phyloP scores from a whole-genome alignment of 2,888 invertebrate genomes.

The Lacanobia wlatinum region DNA sequence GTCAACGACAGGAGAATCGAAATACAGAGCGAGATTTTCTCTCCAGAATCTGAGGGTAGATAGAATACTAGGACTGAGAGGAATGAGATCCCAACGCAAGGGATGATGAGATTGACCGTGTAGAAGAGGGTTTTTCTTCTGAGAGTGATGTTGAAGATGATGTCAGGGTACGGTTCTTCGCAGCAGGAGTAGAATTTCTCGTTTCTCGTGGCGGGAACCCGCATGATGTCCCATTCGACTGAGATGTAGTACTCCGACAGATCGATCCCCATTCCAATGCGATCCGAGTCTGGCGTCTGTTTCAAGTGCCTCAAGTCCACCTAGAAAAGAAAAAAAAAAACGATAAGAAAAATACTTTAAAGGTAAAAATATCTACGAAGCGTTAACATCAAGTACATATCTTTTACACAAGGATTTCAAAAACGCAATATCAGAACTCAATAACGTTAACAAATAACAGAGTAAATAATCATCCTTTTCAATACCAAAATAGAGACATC shows the following conservation, averaged over 20 bases:
- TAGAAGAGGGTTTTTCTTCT: conserved; percentile 99
- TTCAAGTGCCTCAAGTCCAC: conserved; percentile 97
- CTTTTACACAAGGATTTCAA: not conserved
- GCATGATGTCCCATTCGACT: conserved; percentile 99
- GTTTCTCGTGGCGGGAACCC: conserved; percentile 96
- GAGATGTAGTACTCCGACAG: conserved; percentile 98
- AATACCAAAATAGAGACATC: conserved; percentile 43
- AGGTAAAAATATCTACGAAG: not conserved
- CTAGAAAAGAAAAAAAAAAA: conserved; percentile 87
- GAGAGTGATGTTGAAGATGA: conserved; percentile 99
- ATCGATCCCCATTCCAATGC: conserved; percentile 97
- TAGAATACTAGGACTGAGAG: conserved; percentile 99
- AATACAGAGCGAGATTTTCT: conserved; percentile 99
- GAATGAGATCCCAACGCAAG: conserved; percentile 99
- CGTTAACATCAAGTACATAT: not conserved
- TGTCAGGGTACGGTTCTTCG: conserved; percentile 98
- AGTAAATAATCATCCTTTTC: conserved; percentile 31
- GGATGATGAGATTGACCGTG: conserved; percentile 99
- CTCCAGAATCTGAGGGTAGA: conserved; percentile 99
- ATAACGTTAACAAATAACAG: conserved; percentile 15
- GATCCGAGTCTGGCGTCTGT: conserved; percentile 96
- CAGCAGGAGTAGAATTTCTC: conserved; percentile 99
- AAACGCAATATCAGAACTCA: not conserved
- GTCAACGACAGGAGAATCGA: conserved; percentile 98
- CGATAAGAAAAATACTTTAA: conserved; percentile 1